Percentiles rank a stretch among this genome's conserved stretches.
These are phyloP conservation scores for Diadophis punctatus DNA, from an alignment of 2,113 vertebrate species.

Conservation along the genomic window DNA sequence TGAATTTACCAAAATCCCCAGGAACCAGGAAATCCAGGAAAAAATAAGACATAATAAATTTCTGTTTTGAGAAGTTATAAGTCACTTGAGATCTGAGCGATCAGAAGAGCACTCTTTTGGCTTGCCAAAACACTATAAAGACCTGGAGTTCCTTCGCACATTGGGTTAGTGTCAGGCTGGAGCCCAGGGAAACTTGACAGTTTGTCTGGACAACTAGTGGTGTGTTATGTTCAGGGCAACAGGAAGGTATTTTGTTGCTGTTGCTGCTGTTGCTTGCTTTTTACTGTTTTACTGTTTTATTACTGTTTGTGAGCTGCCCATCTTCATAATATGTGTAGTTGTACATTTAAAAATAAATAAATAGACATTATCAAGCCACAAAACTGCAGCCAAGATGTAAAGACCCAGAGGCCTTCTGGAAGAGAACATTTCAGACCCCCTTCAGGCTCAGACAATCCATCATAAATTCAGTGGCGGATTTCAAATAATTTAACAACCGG, in stretches of 20 bases:
- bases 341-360: neutral
- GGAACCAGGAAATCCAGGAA: neutral
- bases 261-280: neutral
- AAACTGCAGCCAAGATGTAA: neutral
- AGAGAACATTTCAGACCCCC: neutral
- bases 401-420: neutral
- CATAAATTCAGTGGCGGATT: too few species aligned
- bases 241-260: neutral
- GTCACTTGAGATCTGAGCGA: neutral
- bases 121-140: neutral
- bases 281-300: neutral
- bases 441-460: neutral
- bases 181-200: neutral
- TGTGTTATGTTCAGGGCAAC: neutral
- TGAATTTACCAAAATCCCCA: neutral
- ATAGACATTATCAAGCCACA: neutral
- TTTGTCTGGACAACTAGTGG: neutral
- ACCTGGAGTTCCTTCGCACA: neutral
- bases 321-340: neutral
- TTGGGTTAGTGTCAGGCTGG: neutral
- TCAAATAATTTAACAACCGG: too few species aligned
- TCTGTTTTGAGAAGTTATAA: neutral
- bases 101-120: neutral
- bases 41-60: neutral
- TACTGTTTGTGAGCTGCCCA: neutral